Base-by-base conservation (phyloP, 2,797 vertebrate species). In the Acipenser ruthenus region DNA sequence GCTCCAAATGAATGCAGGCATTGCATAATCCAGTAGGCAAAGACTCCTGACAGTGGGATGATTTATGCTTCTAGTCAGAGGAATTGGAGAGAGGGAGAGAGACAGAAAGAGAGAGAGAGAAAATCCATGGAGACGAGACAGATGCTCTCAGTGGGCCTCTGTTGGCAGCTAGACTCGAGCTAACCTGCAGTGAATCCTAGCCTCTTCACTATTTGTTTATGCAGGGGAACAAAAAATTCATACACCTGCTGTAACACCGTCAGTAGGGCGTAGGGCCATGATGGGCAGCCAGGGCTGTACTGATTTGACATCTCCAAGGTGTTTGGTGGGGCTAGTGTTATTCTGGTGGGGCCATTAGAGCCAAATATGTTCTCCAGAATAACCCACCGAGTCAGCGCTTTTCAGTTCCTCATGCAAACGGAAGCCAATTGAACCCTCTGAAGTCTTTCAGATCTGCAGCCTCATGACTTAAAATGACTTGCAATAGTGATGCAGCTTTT, bases 51-150 rank as follows among this genome's bases (percentile, higher is more conserved):
- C 92, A 93, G 89, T 87, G 82, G 84, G 73, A 91, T 93, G 92
- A 94, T 94, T 94, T 94, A 94, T 94, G 91, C 88, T 87, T 88
- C 79, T 86, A 87, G 86, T 90, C 85, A 77, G 84, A 85, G 84
- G 86, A 86, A 87, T 89, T 80, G 82, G 87, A 84, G 83, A 82
- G 85, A 87, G 86, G 85, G 88, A 77, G 60, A 88, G 83, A 74
- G 63, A 84, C 85, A 86, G 83, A 86, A 83, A 78, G 85, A 87
- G 82, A 82, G 5, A 78, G 87, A 85, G 83, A 77, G 73, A 84
- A 88, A 37, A 37, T 37, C 37, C 5, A 85, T 82, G 85, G 78
- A 86, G 85, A 85, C 78, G 82, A 88, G 89, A 87, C 88, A 90
- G 89, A 90, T 90, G 89, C 87, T 90, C 89, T 91, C 89, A 83